Percentiles rank a stretch among this genome's conserved stretches.
Conservation (phyloP, 2,888 invertebrate genomes). For the Gortyna flavago region DNA sequence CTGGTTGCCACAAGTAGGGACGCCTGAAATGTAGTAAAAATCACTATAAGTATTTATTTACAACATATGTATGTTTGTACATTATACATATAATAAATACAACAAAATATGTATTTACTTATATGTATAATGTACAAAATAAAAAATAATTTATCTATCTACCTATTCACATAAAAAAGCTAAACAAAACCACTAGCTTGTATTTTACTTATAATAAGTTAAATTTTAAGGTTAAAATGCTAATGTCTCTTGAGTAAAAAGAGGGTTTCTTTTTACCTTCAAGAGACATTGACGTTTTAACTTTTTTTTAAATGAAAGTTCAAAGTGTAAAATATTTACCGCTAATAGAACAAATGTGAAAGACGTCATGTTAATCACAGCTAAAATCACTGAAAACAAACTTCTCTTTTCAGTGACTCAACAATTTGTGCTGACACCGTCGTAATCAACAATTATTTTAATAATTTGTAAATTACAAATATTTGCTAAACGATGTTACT, state of each 20-base stretch:
- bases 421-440: neutral
- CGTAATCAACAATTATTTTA: neutral
- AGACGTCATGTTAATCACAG: conserved; percentile 11
- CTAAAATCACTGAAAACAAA: neutral
- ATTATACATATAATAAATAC: too few species aligned
- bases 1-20: conserved; percentile 7
- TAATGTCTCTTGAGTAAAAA: neutral
- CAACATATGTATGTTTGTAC: too few species aligned
- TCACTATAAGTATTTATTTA: neutral
- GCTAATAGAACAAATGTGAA: conserved; percentile 13
- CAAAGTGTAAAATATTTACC: conserved; percentile 24
- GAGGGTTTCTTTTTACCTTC: too few species aligned
- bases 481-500: conserved; percentile 5
- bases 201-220: neutral
- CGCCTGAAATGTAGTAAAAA: conserved; percentile 16
- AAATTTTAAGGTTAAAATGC: neutral
- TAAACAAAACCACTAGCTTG: neutral
- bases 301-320: neutral
- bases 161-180: neutral
- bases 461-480: neutral
- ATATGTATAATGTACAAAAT: too few species aligned
- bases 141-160: neutral
- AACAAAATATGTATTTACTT: neutral
- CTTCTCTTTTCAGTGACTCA: neutral
- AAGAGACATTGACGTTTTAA: too few species aligned